A percentile compares a stretch with the other conserved stretches of the same genome.
Conservation (phyloP, 2,113 vertebrate species). For the Oceanites oceanicus region DNA sequence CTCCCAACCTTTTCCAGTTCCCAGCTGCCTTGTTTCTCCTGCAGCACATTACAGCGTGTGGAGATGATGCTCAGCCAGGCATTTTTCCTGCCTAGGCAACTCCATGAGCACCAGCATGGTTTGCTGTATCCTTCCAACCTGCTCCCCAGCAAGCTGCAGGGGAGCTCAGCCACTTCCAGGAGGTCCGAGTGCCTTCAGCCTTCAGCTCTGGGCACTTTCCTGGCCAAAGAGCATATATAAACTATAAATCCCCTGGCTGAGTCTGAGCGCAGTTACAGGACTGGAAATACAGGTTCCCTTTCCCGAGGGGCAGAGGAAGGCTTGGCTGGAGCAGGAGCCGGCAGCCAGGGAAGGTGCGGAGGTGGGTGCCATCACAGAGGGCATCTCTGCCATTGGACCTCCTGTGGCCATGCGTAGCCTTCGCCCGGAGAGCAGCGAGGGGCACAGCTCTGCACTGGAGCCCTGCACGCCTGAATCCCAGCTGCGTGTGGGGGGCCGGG, state of each 20-base stretch:
- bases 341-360: accelerated
- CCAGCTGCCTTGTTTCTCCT: accelerated
- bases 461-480: accelerated
- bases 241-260: not conserved
- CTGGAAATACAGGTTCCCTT: slow-evolving; percentile 66
- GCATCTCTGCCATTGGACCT: not conserved
- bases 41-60: accelerated
- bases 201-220: not conserved
- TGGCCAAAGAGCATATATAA: not conserved
- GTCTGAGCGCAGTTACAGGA: not conserved
- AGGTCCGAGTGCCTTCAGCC: not conserved
- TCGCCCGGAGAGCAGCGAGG: accelerated
- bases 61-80: not conserved
- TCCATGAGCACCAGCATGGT: accelerated
- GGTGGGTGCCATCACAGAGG: not conserved
- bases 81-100: not conserved
- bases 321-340: not conserved
- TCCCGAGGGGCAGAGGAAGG: not conserved
- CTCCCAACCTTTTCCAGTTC: accelerated
- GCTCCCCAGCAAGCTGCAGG: not conserved
- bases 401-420: accelerated
- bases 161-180: not conserved
- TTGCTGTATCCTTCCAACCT: not conserved
- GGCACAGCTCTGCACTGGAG: not conserved
- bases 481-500: accelerated